Percentiles rank a stretch among this genome's conserved stretches.
Conservation (phyloP, 2,888 invertebrate species). For the Lydus trimaculatus region DNA sequence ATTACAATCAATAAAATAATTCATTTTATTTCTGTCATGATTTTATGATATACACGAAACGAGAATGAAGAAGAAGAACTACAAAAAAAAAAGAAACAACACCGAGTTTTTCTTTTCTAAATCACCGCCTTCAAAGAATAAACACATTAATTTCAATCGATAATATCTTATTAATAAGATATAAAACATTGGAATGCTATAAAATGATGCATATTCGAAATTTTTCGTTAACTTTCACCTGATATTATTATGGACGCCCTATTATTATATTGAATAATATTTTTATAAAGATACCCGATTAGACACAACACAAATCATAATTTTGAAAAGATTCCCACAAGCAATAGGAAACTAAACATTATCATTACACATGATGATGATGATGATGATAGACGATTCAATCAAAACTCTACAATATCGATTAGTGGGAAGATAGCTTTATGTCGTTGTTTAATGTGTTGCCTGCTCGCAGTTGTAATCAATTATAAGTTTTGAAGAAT, state of each 20-base stretch:
- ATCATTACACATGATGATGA: background rate
- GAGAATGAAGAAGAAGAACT: background rate
- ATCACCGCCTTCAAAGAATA: background rate
- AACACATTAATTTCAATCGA: background rate
- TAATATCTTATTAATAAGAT: background rate
- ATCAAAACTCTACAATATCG: background rate
- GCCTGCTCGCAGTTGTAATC: background rate
- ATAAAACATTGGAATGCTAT: constrained; percentile 10
- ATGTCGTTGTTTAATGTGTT: background rate
- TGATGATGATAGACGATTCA: background rate
- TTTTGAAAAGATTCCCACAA: too few relatives aligned
- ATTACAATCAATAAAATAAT: background rate
- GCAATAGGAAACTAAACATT: too few relatives aligned
- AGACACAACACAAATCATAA: constrained; percentile 4
- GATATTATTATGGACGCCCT: background rate
- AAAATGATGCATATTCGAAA: constrained; percentile 7
- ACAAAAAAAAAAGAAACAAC: background rate
- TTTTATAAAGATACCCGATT: background rate
- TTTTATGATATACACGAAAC: background rate
- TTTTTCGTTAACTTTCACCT: constrained; percentile 4
- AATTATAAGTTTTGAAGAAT: background rate
- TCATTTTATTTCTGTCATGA: background rate
- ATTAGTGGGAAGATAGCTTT: background rate
- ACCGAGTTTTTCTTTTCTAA: background rate
- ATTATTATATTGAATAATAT: background rate